phyloP scores from a whole-genome alignment of 64 coral and sea anemone species.

The Stylophora pistillata region DNA sequence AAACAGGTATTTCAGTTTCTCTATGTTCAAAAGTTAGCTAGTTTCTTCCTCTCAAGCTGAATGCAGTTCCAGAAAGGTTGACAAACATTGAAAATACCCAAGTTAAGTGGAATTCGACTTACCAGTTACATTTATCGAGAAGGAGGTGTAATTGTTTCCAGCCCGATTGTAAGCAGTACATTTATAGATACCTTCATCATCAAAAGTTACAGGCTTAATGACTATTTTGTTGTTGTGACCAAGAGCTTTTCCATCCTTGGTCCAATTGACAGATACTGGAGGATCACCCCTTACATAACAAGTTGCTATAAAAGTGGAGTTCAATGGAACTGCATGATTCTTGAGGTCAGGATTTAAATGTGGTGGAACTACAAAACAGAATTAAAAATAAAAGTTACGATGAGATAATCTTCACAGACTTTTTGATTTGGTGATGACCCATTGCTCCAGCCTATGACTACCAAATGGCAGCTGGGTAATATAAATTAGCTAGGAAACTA shows the following conservation, averaged over 20 bases:
- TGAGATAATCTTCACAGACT: not conserved
- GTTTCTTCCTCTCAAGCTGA: too few relatives aligned
- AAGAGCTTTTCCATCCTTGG: not conserved
- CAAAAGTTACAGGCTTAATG: not conserved
- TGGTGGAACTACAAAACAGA: constrained; percentile 1
- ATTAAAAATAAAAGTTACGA: not conserved
- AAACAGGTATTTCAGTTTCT: too few relatives aligned
- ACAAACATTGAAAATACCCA: too few relatives aligned
- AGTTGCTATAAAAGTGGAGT: not conserved
- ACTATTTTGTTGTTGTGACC: not conserved
- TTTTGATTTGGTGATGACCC: not conserved
- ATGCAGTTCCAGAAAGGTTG: too few relatives aligned
- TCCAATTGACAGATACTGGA: too few relatives aligned
- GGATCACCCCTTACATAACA: not conserved
- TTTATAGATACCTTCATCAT: too few relatives aligned
- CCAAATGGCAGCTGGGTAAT: too few relatives aligned
- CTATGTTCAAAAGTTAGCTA: too few relatives aligned
- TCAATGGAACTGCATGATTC: not conserved
- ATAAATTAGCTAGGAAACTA: too few relatives aligned
- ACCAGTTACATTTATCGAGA: constrained; percentile 16
- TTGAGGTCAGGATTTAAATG: not conserved
- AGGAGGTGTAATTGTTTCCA: not conserved
- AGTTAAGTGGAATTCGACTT: too few relatives aligned
- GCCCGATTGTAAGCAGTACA: not conserved
- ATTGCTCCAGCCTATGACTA: too few relatives aligned